Evolutionary conservation across 1,140 invertebrate species (phyloP).

Genomic region (Eulimnadia texana): DNA sequence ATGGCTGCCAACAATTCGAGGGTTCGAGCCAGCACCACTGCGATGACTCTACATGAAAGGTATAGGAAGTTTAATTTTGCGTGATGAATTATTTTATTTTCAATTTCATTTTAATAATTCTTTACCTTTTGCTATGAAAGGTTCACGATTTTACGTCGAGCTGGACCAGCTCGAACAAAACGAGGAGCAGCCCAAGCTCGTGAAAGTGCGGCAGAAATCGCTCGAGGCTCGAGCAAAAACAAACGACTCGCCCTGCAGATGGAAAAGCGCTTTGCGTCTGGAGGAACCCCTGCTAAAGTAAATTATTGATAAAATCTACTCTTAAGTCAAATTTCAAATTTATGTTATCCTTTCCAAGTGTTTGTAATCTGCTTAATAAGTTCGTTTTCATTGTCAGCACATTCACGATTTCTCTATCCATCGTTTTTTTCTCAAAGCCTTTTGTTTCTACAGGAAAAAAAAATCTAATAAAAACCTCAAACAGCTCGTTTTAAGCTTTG

Average conservation of each 20-base stretch:
- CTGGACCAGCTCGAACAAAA: background rate
- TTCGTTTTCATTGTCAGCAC: too few relatives aligned
- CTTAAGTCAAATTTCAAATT: too few relatives aligned
- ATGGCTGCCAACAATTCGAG: too few relatives aligned
- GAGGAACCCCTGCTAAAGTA: background rate
- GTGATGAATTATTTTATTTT: constrained; percentile 29
- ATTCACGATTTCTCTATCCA: too few relatives aligned
- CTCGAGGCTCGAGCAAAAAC: background rate
- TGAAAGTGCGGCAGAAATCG: background rate
- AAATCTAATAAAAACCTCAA: too few relatives aligned
- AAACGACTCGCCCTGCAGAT: constrained; percentile 1
- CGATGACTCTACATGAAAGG: constrained; percentile 5
- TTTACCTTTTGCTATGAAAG: too few relatives aligned
- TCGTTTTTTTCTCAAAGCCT: too few relatives aligned
- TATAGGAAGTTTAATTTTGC: constrained; percentile 21
- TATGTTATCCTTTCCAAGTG: too few relatives aligned
- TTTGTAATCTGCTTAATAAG: too few relatives aligned
- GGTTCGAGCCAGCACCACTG: background rate
- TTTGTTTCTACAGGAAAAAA: too few relatives aligned
- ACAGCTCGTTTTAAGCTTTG: too few relatives aligned
- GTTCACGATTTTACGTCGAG: background rate
- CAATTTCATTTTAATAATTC: background rate
- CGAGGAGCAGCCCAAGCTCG: background rate
- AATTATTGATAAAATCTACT: too few relatives aligned
- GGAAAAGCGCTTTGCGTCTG: background rate